Base-by-base conservation (phyloP, 1,140 invertebrate species). In the Dinothrombium tinctorium region DNA sequence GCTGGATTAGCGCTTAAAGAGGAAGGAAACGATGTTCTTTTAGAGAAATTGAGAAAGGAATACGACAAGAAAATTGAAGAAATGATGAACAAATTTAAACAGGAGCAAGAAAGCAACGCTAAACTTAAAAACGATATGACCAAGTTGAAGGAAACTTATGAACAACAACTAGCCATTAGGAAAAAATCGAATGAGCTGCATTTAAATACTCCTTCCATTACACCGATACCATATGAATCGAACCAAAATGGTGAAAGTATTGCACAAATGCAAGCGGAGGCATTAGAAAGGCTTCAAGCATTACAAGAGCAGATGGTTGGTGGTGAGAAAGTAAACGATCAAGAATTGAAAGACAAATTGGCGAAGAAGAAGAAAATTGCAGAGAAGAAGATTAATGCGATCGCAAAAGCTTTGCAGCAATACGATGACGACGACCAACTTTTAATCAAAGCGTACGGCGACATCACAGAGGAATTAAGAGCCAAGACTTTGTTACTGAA, bases 1-100 rank as follows among this genome's bases (percentile, higher is more conserved):
- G 51, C 33, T 36, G 14, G 12, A 36, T 29, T 29, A 15, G 17
- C 17, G n/a, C 4, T 7, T 15, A 32, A 73, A 74, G 19, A 68
- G 98, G 40, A 35, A 32, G 33, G 84, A 82, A 43, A 87, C 92
- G 57, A 89, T 98, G 37, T 68, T 98, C 15, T 79, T 96, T 4
- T 92, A 92, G 24, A 38, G 2, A 24, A 41, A 32, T 41, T 47
- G 9, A 41, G 29, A 7, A 38, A 61, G 57, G 59, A 61, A 49
- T 68, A 65, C 51, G 66, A 67, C 46, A 44, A 47, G 19, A 56
- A 67, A 46, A 61, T 74, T 52, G 32, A 54, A 32, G 57, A 66
- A 42, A 50, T 74, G 44, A 55, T 64, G 46, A 41, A 53, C 20
- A 62, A 64, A 42, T 69, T 64, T 55, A 61, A 69, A 51, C 54